Percentiles rank a stretch among this genome's conserved stretches.
Evolutionary conservation across 2,888 invertebrate genomes (phyloP).

Genomic region (Macrophya alboannulata): DNA sequence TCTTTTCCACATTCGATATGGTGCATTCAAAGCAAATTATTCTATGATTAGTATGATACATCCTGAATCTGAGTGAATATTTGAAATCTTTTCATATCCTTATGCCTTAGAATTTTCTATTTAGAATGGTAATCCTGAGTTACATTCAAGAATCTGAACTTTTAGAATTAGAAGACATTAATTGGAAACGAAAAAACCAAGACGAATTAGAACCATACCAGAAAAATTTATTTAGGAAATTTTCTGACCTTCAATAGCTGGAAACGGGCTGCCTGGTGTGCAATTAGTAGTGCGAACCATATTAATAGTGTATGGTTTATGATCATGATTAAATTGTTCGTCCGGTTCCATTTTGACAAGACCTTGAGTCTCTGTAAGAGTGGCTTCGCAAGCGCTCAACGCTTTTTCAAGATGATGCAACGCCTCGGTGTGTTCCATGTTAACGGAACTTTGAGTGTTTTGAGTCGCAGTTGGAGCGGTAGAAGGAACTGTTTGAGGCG

Average conservation of each 20-base stretch:
- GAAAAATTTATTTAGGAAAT: not conserved
- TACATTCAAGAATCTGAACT: not conserved
- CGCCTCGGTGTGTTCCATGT: conserved; percentile 77
- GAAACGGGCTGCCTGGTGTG: conserved; percentile 76
- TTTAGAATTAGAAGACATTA: not conserved
- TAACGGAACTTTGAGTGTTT: conserved; percentile 73
- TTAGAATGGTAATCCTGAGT: not conserved
- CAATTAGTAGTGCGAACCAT: conserved; percentile 75
- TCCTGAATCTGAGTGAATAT: not conserved
- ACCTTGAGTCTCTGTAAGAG: conserved; percentile 77
- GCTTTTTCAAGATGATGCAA: conserved; percentile 78
- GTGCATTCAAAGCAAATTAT: not conserved
- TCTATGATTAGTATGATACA: not conserved
- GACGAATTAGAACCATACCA: not conserved
- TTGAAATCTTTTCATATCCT: not conserved
- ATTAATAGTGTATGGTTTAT: conserved; percentile 77
- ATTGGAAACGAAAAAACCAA: not conserved
- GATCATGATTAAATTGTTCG: conserved; percentile 75
- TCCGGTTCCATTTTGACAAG: conserved; percentile 79
- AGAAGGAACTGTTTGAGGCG: conserved; percentile 44
- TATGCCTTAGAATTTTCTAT: not conserved
- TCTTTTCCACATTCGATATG: no score
- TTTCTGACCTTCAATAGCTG: conserved; percentile 76
- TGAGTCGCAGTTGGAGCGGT: conserved; percentile 66
- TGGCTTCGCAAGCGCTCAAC: conserved; percentile 77